Percentiles rank a stretch among this genome's conserved stretches.
phyloP scores from a whole-genome alignment of 2,888 invertebrate genomes.

The Antitype chi region DNA sequence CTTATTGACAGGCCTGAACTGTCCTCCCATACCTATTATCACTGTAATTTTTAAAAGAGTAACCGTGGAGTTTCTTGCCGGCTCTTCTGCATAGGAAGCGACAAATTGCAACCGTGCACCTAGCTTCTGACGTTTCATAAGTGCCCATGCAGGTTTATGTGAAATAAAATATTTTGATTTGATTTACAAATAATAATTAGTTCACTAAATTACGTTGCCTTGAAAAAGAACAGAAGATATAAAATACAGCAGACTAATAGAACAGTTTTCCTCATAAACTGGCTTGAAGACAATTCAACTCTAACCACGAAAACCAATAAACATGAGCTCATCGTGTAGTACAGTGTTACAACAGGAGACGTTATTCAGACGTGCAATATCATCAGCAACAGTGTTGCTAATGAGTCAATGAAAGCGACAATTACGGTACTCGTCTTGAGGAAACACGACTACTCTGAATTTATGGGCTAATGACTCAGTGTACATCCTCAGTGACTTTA shows the following conservation, averaged over 20 bases:
- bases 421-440: slow-evolving; percentile 30
- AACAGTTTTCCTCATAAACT: neutral
- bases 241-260: neutral
- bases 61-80: no score
- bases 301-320: slow-evolving; percentile 9
- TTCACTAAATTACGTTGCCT: neutral
- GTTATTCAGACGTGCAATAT: slow-evolving; percentile 26
- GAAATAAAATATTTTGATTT: no score
- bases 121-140: no score
- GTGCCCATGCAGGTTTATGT: no score
- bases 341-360: slow-evolving; percentile 20
- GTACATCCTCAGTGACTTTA: slow-evolving; percentile 12
- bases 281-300: neutral
- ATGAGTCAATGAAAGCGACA: slow-evolving; percentile 34
- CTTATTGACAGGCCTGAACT: no score
- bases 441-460: slow-evolving; percentile 24
- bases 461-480: slow-evolving; percentile 32
- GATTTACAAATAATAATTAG: neutral
- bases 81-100: no score
- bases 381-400: slow-evolving; percentile 49
- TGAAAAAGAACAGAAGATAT: neutral
- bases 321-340: slow-evolving; percentile 21
- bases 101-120: no score
- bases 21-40: no score
- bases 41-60: no score